Evolutionary conservation across 2,888 invertebrate genomes (phyloP).

Genomic region (Drosophila borealis): DNA sequence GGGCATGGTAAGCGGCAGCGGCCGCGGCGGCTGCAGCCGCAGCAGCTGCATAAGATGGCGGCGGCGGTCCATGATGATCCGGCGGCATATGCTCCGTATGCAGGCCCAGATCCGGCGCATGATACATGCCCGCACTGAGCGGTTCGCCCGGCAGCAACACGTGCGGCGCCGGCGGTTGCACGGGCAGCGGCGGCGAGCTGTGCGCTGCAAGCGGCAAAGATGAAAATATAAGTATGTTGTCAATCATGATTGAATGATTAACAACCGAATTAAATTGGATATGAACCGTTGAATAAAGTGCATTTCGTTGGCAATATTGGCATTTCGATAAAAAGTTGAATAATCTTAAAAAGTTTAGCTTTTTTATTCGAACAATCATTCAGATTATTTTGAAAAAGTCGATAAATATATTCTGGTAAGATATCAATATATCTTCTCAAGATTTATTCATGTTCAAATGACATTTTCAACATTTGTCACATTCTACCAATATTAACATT

Average conservation of each 20-base stretch:
- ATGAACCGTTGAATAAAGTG: no score
- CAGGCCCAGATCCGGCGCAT: slow-evolving; percentile 80
- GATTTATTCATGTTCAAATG: no score
- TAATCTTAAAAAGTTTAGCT: no score
- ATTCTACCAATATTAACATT: no score
- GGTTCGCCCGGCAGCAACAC: slow-evolving; percentile 69
- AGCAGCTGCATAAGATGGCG: slow-evolving; percentile 80
- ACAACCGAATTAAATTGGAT: no score
- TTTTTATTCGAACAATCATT: no score
- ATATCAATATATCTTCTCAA: no score
- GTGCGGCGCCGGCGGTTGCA: slow-evolving; percentile 61
- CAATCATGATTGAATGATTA: not conserved
- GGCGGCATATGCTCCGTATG: slow-evolving; percentile 78
- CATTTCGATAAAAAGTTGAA: no score
- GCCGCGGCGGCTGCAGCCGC: slow-evolving; percentile 82
- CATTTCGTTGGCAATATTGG: no score
- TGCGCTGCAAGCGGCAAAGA: slow-evolving; percentile 47
- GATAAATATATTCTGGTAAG: no score
- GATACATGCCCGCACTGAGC: slow-evolving; percentile 79
- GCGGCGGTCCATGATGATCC: slow-evolving; percentile 79
- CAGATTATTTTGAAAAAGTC: no score
- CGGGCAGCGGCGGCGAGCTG: slow-evolving; percentile 75
- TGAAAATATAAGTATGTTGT: not conserved
- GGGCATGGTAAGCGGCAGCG: slow-evolving; percentile 81
- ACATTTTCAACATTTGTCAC: no score